Evolutionary conservation across 2,113 vertebrate genomes (phyloP), one percentile per base, ranked within the genome.

Genomic region (Stercorarius parasiticus): DNA sequence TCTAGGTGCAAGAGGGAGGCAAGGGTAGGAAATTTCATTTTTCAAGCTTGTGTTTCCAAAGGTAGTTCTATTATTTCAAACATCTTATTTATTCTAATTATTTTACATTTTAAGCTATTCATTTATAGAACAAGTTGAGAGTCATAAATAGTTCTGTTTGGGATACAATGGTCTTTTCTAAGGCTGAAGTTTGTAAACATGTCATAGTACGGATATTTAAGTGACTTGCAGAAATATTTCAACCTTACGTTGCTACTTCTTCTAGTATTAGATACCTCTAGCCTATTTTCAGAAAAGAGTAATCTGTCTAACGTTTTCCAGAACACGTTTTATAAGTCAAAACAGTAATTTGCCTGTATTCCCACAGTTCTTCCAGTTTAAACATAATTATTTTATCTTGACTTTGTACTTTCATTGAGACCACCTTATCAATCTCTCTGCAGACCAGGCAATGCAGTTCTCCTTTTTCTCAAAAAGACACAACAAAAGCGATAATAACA

Each of bases 231-330:
- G 42, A 49, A 86, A 43, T 88, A 47, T 74, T 83, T 95, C 89
- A n/a, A 18, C 20, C 42, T 82, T 62, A 91, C 5, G 27, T 85
- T 74, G 62, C 15, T 80, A 67, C 69, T 91, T 53, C 40, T 84
- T 43, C 66, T 43, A 32, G 23, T 69, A 45, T 20, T 62, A 71
- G 88, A 66, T 69, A 95, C 40, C 55, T 86, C 40, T 29, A 45
- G 17, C 17, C 23, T 42, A 43, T 25, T 91, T 72, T 96, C 94
- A 96, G 88, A 79, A 79, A 89, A 95, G 82, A 95, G 62, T 78
- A 78, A 90, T 78, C 76, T 93, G 80, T 83, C 88, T 52, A 77
- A 67, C 61, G 30, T 92, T 91, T 97, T 94, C 88, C 30, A 83
- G 29, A 72, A 38, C 7, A 66, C 17, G 5, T 52, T 45, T 66